A percentile compares a stretch with the other conserved stretches of the same genome.
Conservation (phyloP, 2,888 invertebrate species). For the Zootermopsis nevadensis region DNA sequence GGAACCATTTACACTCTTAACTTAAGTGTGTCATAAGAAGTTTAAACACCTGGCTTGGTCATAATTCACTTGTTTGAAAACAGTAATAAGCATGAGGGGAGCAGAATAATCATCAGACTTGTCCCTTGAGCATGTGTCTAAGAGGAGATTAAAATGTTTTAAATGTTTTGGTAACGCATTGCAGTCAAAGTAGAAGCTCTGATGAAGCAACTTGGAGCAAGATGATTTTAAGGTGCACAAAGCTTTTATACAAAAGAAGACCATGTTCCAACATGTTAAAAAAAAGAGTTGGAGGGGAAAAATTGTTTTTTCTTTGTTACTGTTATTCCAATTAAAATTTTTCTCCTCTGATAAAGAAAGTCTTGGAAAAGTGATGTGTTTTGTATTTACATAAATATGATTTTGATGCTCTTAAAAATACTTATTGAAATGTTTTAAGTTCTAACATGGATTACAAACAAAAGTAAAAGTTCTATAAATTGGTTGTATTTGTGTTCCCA, state of each 20-base stretch:
- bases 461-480: background rate
- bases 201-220: conserved; percentile 16
- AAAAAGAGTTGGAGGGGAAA: conserved; percentile 17
- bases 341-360: conserved; percentile 21
- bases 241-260: conserved; percentile 36
- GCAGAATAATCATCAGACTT: background rate
- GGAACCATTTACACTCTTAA: background rate
- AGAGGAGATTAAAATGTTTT: background rate
- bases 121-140: background rate
- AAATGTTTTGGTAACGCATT: background rate
- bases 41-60: too few relatives aligned
- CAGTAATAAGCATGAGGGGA: too few relatives aligned
- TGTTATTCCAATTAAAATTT: conserved; percentile 17
- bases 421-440: background rate
- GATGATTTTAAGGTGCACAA: conserved; percentile 30
- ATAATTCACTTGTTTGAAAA: too few relatives aligned
- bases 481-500: background rate
- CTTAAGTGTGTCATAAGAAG: too few relatives aligned
- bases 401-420: conserved; percentile 27
- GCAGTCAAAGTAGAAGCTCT: background rate
- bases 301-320: background rate
- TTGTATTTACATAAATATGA: conserved; percentile 35
- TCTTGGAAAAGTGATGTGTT: conserved; percentile 25
- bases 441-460: conserved; percentile 2
- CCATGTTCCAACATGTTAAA: background rate